Conservation (phyloP, 2,888 invertebrate genomes). For the Rhaphigaster nebulosa region DNA sequence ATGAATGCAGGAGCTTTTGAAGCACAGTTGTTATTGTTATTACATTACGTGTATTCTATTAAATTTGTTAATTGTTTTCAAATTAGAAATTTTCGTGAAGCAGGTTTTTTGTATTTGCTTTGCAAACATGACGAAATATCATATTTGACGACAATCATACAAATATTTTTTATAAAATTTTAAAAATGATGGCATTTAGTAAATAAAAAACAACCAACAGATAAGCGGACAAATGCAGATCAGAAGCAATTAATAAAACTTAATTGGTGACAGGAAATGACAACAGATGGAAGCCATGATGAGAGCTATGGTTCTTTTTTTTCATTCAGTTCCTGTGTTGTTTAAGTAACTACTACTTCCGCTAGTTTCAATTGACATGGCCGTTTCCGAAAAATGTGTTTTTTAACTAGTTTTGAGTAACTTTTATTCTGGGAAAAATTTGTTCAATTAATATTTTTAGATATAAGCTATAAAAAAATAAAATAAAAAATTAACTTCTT, state of each 20-base stretch:
- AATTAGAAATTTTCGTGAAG: background rate
- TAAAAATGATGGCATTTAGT: background rate
- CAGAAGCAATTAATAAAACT: conserved; percentile 18
- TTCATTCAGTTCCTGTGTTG: conserved; percentile 27
- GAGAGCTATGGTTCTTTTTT: background rate
- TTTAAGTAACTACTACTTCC: background rate
- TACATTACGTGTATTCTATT: background rate
- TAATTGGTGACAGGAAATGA: conserved; percentile 14
- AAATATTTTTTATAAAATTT: background rate
- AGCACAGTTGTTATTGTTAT: too few relatives aligned
- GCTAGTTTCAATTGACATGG: background rate
- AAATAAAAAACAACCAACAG: background rate
- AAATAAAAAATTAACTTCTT: too few relatives aligned
- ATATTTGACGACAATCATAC: background rate
- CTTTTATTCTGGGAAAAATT: background rate
- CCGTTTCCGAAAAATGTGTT: background rate
- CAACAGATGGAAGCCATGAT: background rate
- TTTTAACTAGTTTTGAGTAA: background rate
- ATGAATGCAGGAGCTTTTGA: too few relatives aligned
- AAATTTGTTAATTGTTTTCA: background rate
- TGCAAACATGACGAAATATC: background rate
- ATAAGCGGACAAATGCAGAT: background rate
- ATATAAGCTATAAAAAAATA: too few relatives aligned
- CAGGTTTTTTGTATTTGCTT: background rate
- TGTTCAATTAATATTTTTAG: background rate